Conservation (phyloP, 1,140 invertebrate genomes). For the Cyphomyrmex costatus region DNA sequence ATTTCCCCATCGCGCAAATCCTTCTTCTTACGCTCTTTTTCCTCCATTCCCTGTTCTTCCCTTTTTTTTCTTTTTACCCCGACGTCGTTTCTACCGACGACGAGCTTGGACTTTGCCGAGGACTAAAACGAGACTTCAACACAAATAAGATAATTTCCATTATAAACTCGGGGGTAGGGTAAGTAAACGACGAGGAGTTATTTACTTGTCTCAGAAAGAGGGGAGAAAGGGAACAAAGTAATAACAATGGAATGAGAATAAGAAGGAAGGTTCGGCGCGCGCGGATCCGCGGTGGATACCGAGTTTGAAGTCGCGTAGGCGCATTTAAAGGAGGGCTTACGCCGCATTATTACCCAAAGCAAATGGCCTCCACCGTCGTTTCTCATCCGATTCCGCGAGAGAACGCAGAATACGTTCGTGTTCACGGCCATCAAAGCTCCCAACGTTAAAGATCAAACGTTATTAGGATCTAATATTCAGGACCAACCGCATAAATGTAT, state of each 20-base stretch:
- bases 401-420: constrained; percentile 9
- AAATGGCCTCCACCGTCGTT: constrained; percentile 55
- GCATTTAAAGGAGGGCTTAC: constrained; percentile 52
- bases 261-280: constrained; percentile 75
- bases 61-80: constrained; percentile 12
- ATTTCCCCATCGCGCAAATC: constrained; percentile 25
- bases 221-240: constrained; percentile 82
- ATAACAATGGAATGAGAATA: constrained; percentile 83
- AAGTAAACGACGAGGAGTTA: constrained; percentile 84
- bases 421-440: constrained; percentile 1
- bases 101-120: constrained; percentile 69
- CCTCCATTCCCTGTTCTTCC: background rate
- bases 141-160: constrained; percentile 87
- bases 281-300: constrained; percentile 64
- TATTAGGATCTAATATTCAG: no score
- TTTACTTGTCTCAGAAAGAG: constrained; percentile 82
- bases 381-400: constrained; percentile 51
- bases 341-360: constrained; percentile 68
- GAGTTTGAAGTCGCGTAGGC: constrained; percentile 75
- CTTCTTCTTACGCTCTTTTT: constrained; percentile 31
- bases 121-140: constrained; percentile 77
- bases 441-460: background rate
- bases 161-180: constrained; percentile 84
- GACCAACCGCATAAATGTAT: no score
- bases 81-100: constrained; percentile 58